Evolutionary conservation across 2,113 vertebrate species (phyloP).

Genomic region (Edolisoma coerulescens): DNA sequence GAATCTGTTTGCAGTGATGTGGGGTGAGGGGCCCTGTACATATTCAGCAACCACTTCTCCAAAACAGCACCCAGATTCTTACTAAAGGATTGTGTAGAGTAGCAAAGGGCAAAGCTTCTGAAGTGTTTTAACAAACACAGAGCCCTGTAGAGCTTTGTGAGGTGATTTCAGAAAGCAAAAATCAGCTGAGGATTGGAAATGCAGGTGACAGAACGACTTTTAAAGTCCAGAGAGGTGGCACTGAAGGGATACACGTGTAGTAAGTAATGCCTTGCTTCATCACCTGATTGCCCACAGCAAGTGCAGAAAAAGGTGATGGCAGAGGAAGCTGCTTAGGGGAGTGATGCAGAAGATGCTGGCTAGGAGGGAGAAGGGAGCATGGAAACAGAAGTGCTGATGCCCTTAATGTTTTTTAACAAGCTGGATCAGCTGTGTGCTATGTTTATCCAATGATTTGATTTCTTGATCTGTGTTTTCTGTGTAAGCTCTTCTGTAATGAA

Average conservation of each 20-base stretch:
- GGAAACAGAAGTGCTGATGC: neutral
- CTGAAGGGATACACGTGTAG: neutral
- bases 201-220: neutral
- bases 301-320: neutral
- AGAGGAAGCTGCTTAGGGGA: neutral
- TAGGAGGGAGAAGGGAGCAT: neutral
- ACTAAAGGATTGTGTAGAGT: neutral
- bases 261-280: neutral
- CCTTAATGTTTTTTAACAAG: neutral
- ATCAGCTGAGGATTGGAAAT: neutral
- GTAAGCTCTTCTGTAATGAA: neutral
- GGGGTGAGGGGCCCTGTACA: fast-evolving
- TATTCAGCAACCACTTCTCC: neutral
- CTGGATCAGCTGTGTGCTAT: neutral
- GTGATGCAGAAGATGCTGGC: neutral
- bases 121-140: neutral
- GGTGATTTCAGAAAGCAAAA: neutral
- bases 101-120: neutral
- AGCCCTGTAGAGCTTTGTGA: neutral
- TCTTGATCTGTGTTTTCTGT: neutral
- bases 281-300: neutral
- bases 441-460: neutral
- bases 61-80: neutral
- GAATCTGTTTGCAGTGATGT: neutral
- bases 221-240: neutral